Evolutionary conservation across 2,797 vertebrate genomes (phyloP).

Genomic region (Margarornis squamiger): DNA sequence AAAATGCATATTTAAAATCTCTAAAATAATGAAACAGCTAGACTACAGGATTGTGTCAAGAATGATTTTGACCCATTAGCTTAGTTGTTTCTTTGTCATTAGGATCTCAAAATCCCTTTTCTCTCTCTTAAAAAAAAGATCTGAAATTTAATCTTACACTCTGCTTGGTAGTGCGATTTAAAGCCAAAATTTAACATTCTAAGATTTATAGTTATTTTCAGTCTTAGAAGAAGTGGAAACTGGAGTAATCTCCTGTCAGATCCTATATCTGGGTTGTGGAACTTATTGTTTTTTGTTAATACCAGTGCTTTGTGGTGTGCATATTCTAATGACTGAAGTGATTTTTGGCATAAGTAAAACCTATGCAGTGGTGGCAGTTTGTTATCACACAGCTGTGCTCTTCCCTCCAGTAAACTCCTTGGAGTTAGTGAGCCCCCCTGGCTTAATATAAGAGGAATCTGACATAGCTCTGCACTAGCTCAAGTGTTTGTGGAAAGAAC

Average conservation of each 20-base stretch:
- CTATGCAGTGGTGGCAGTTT: neutral
- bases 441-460: neutral
- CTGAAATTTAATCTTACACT: neutral
- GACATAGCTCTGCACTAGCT: neutral
- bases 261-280: neutral
- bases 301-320: neutral
- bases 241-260: neutral
- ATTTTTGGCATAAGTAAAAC: neutral
- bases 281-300: neutral
- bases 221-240: neutral
- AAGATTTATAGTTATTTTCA: conserved; percentile 30
- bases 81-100: neutral
- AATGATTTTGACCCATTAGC: neutral
- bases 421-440: neutral
- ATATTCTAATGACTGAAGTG: neutral
- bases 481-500: conserved; percentile 44
- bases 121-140: neutral
- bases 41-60: neutral
- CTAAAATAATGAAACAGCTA: neutral
- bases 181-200: conserved; percentile 28
- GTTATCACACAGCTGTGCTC: neutral
- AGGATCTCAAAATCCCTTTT: neutral
- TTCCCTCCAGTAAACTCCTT: neutral
- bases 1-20: neutral
- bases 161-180: neutral